Conservation (phyloP, 2,888 invertebrate species). For the Cataglyphis rosenhaueri region DNA sequence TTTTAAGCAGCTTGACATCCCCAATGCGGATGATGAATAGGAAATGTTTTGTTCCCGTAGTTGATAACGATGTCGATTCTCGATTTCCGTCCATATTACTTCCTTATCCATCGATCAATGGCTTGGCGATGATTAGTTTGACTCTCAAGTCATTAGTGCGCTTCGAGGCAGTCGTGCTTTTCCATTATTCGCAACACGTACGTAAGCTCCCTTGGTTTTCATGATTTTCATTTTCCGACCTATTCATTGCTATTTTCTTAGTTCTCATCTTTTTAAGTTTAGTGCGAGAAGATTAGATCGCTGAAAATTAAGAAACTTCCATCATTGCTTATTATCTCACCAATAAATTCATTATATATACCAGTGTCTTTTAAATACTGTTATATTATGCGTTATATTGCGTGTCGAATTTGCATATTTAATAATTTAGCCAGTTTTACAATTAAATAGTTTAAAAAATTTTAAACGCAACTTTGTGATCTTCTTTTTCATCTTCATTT, state of each 20-base stretch:
- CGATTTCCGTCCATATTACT: constrained; percentile 48
- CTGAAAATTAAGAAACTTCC: constrained; percentile 55
- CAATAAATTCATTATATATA: constrained; percentile 16
- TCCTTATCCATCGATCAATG: constrained; percentile 64
- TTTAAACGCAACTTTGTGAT: background rate
- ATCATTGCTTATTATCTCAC: constrained; percentile 36
- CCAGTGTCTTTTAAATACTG: constrained; percentile 1
- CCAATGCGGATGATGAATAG: background rate
- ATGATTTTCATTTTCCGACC: constrained; percentile 67
- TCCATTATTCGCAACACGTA: constrained; percentile 81
- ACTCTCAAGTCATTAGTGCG: constrained; percentile 65
- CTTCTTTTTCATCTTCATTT: background rate
- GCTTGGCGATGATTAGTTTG: constrained; percentile 66
- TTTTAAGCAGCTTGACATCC: background rate
- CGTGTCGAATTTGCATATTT: constrained; percentile 28
- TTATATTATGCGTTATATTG: background rate
- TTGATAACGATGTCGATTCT: constrained; percentile 29
- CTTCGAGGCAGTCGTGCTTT: constrained; percentile 66
- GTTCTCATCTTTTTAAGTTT: constrained; percentile 35
- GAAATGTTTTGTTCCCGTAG: constrained; percentile 22
- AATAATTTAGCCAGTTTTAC: constrained; percentile 29
- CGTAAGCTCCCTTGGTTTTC: constrained; percentile 63
- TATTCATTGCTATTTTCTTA: constrained; percentile 37
- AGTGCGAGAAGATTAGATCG: constrained; percentile 58
- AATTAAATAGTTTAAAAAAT: background rate